A percentile compares a stretch with the other conserved stretches of the same genome.
These are phyloP conservation scores for Drosophila yakuba DNA, from an alignment of 1,140 invertebrate genomes.

Conservation along the genomic window DNA sequence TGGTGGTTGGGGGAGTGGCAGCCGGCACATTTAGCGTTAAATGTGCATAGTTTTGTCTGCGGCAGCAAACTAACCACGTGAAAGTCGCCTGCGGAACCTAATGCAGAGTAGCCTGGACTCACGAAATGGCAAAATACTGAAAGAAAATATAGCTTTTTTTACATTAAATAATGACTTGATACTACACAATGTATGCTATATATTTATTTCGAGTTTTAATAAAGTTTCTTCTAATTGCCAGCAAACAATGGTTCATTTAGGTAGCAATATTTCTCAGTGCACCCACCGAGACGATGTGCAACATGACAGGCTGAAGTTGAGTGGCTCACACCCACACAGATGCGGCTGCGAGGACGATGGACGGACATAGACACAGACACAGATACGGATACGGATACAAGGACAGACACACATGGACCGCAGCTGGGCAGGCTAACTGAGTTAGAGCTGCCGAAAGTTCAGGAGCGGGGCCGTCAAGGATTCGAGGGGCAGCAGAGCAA, in stretches of 20 bases:
- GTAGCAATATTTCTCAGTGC: conserved; percentile 5
- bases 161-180: too few relatives aligned
- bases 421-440: conserved; percentile 45
- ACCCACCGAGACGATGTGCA: conserved; percentile 50
- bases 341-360: conserved; percentile 5
- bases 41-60: conserved; percentile 70
- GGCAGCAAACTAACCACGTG: conserved; percentile 72
- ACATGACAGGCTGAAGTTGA: conserved; percentile 76
- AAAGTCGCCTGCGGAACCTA: conserved; percentile 65
- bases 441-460: conserved; percentile 49
- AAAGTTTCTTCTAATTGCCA: not conserved
- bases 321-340: conserved; percentile 47
- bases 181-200: too few relatives aligned
- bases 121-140: not conserved
- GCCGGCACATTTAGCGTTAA: conserved; percentile 67
- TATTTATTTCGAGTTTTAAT: not conserved
- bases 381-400: conserved; percentile 5
- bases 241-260: not conserved
- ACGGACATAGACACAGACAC: conserved; percentile 3
- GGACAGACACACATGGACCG: conserved; percentile 25
- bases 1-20: conserved; percentile 13
- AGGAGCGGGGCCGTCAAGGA: not conserved
- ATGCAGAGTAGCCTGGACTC: conserved; percentile 37
- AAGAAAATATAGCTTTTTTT: too few relatives aligned
- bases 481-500: not conserved